A percentile compares a stretch with the other conserved stretches of the same genome.
phyloP scores from a whole-genome alignment of 35 echinoderm and acorn worm genomes.

The Ophioderma brevispina region DNA sequence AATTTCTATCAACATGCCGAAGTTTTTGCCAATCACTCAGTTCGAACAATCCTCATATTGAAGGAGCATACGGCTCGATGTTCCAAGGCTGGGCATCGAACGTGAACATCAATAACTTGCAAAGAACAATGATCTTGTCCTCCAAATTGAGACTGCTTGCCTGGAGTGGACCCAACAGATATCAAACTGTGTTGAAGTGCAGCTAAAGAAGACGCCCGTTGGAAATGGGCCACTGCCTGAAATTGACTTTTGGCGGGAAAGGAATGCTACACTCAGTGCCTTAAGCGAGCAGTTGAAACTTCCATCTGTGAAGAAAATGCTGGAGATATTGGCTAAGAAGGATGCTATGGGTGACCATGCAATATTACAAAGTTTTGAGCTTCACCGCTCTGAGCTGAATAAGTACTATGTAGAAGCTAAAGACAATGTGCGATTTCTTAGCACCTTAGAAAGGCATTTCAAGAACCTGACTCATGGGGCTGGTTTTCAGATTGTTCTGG shows the following conservation, averaged over 20 bases:
- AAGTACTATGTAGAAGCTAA: conserved; percentile 98
- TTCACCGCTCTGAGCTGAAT: conserved; percentile 88
- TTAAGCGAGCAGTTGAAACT: conserved; percentile 93
- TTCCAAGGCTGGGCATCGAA: conserved; percentile 71
- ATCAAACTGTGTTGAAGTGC: conserved; percentile 74
- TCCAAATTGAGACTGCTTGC: conserved; percentile 75
- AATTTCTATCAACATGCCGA: conserved; percentile 99
- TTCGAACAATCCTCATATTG: conserved; percentile 94
- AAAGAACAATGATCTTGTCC: conserved; percentile 77
- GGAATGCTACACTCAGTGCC: conserved; percentile 91
- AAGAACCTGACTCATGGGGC: conserved; percentile 98
- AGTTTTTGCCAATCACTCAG: conserved; percentile 92
- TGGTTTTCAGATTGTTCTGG: conserved; percentile 92
- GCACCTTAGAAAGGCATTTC: conserved; percentile 95
- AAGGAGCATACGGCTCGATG: conserved; percentile 90
- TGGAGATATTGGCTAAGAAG: conserved; percentile 87
- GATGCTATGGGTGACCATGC: conserved; percentile 91
- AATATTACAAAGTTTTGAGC: conserved; percentile 95
- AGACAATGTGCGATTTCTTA: conserved; percentile 96
- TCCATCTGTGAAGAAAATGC: conserved; percentile 81
- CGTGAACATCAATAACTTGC: conserved; percentile 87
- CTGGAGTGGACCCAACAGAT: conserved; percentile 97
- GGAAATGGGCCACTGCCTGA: conserved; percentile 95
- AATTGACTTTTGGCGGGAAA: conserved; percentile 98
- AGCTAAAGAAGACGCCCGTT: conserved; percentile 93